phyloP scores from a whole-genome alignment of 2,113 vertebrate species.

The Caranx melampygus region DNA sequence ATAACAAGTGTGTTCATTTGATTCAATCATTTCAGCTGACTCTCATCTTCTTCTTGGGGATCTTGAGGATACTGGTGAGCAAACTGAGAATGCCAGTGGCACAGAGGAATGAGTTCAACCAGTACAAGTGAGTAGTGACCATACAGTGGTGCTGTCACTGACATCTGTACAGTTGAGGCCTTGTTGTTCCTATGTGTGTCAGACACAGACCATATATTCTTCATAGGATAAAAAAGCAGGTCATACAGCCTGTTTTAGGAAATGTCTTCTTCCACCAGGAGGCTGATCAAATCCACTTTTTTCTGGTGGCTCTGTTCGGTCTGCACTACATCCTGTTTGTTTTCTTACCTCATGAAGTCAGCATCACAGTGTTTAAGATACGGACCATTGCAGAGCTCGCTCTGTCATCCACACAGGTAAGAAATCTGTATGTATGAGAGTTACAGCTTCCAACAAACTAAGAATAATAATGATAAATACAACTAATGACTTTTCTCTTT shows the following conservation, averaged over 20 bases:
- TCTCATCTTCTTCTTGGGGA: slow-evolving; percentile 81
- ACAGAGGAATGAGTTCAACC: slow-evolving; percentile 78
- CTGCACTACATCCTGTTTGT: slow-evolving; percentile 93
- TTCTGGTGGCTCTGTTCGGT: slow-evolving; percentile 95
- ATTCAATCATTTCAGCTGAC: slow-evolving; percentile 75
- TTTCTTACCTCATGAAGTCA: slow-evolving; percentile 88
- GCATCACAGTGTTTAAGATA: slow-evolving; percentile 83
- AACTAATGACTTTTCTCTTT: background rate
- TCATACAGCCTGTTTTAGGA: background rate
- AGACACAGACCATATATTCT: background rate
- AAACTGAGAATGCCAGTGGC: slow-evolving; percentile 80
- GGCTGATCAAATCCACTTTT: slow-evolving; percentile 93
- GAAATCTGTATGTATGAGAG: background rate
- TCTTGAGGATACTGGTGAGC: slow-evolving; percentile 79
- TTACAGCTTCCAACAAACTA: background rate
- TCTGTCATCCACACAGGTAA: slow-evolving; percentile 94
- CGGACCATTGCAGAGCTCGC: slow-evolving; percentile 90
- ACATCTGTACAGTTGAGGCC: background rate
- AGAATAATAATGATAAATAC: background rate
- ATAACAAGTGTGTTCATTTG: background rate
- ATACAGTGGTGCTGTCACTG: no score
- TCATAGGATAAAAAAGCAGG: background rate
- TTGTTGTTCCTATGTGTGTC: background rate
- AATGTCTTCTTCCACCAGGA: slow-evolving; percentile 77
- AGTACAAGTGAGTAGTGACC: slow-evolving; percentile 79